Percentiles rank a stretch among this genome's conserved stretches.
phyloP scores from a whole-genome alignment of 2,888 invertebrate species.

The Drosophila mimica region DNA sequence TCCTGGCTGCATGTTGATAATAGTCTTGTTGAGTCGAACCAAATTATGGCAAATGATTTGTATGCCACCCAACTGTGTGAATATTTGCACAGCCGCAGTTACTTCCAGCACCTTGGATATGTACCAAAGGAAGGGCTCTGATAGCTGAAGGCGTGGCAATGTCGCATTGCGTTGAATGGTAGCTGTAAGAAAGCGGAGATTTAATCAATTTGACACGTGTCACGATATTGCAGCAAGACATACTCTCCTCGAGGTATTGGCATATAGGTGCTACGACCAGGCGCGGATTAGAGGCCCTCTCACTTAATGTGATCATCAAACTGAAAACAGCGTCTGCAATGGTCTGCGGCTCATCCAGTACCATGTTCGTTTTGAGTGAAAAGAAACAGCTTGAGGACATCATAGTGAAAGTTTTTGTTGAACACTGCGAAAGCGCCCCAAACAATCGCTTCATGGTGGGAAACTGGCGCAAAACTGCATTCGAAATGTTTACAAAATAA shows the following conservation, averaged over 20 bases:
- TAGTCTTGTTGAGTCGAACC: slow-evolving; percentile 89
- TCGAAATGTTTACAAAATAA: background rate
- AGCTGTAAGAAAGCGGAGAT: slow-evolving; percentile 52
- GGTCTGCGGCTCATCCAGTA: slow-evolving; percentile 88
- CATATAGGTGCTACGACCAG: slow-evolving; percentile 92
- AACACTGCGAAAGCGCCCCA: slow-evolving; percentile 91
- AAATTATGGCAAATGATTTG: slow-evolving; percentile 92
- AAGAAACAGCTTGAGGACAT: slow-evolving; percentile 86
- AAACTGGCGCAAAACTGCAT: slow-evolving; percentile 89
- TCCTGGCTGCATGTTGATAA: slow-evolving; percentile 89
- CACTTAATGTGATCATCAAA: slow-evolving; percentile 91
- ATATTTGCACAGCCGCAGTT: slow-evolving; percentile 90
- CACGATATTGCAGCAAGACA: slow-evolving; percentile 20
- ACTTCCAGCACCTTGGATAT: slow-evolving; percentile 92
- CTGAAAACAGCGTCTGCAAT: slow-evolving; percentile 95
- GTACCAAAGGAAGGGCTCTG: slow-evolving; percentile 94
- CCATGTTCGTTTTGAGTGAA: slow-evolving; percentile 80
- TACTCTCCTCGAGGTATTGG: slow-evolving; percentile 87
- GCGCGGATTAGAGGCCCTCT: slow-evolving; percentile 90
- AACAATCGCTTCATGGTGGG: slow-evolving; percentile 93
- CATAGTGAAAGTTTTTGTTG: slow-evolving; percentile 89
- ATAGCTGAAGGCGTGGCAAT: slow-evolving; percentile 87
- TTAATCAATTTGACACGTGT: background rate
- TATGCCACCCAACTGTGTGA: slow-evolving; percentile 91
- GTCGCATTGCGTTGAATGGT: slow-evolving; percentile 82